Base-by-base conservation (phyloP, 2,888 invertebrate species). In the Drosophila paramelanica region DNA sequence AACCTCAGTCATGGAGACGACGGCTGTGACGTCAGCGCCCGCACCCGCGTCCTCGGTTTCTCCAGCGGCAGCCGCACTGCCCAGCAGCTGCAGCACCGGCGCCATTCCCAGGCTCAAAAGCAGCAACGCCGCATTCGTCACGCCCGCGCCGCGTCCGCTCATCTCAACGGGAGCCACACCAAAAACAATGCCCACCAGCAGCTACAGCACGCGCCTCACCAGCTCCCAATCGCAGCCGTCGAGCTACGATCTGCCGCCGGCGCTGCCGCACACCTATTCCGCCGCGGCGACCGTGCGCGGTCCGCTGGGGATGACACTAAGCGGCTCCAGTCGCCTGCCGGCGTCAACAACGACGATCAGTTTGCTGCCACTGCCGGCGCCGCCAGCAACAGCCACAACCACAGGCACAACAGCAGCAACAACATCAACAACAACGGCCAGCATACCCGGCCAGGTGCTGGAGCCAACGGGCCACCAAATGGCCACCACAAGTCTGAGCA, bases 1-100 rank as follows among this genome's bases (percentile, higher is more conserved):
- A 80, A 92, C 93, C 47, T 92, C 92, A 51, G 75, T 92, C 55
- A 90, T 91, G 79, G 87, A 90, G 58, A 57, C 79, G 13, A 42
- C 64, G 20, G 42, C 41, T 39, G 60, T 36, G 14, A 20, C 52
- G 38, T 33, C 60, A 46, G 66, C 71, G 31, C 25, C 66, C 17
- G 42, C 71, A 56, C 55, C 79, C 10, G 45, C 69, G 60, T 10
- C 43, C 73, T 49, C 31, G 38, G 10, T 4, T 23, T 3, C 23
- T 23, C 23, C 23, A 23, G 23, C 23, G 23, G 55, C 38, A 46
- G 31, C 67, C 57, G 50, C 79, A 10, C 41, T 73, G 58, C 64
- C 69, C 10, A 71, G 58, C 51, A 81, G 73, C 62, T 71, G 72
- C 72, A 74, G 76, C 69, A 74, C 73, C 7, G 72, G 73, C 13